Evolutionary conservation across 2,113 vertebrate species (phyloP).

Genomic region (Lethenteron camtschaticum): DNA sequence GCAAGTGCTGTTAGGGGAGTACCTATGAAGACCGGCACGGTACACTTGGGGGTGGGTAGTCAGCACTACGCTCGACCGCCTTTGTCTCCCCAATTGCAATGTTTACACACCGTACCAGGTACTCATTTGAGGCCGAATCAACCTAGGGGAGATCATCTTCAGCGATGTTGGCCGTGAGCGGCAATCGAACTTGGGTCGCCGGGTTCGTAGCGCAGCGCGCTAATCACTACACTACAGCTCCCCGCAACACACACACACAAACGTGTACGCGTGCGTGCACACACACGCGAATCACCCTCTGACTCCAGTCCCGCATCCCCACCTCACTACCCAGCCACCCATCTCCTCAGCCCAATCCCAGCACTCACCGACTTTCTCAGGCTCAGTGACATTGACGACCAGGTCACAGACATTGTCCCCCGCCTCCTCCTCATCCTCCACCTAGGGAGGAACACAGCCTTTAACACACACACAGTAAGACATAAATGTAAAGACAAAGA

Average conservation of each 20-base stretch:
- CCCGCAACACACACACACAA: slow-evolving; percentile 12
- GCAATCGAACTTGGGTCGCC: slow-evolving; percentile 12
- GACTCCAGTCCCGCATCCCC: slow-evolving; percentile 10
- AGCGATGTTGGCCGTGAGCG: no score
- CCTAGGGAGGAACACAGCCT: slow-evolving; percentile 8
- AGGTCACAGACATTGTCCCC: slow-evolving; percentile 67
- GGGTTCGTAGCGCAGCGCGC: slow-evolving; percentile 17
- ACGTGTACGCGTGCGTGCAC: slow-evolving; percentile 10
- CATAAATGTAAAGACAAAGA: background rate
- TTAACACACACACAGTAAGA: slow-evolving; percentile 9
- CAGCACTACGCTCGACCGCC: no score
- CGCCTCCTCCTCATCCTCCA: slow-evolving; percentile 37
- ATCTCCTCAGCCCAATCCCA: background rate
- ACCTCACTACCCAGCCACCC: background rate
- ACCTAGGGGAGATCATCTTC: no score
- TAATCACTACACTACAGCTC: slow-evolving; percentile 14
- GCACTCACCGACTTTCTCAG: slow-evolving; percentile 79
- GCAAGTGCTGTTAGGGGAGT: slow-evolving; percentile 6
- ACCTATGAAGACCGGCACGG: no score
- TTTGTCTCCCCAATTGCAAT: no score
- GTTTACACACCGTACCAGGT: no score
- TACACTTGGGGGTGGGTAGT: no score
- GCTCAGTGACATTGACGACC: slow-evolving; percentile 56
- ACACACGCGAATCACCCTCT: slow-evolving; percentile 11
- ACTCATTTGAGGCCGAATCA: no score